Evolutionary conservation across 2,888 invertebrate species (phyloP), one percentile per base, ranked within the genome.

Genomic region (Acanthosoma haemorrhoidale): DNA sequence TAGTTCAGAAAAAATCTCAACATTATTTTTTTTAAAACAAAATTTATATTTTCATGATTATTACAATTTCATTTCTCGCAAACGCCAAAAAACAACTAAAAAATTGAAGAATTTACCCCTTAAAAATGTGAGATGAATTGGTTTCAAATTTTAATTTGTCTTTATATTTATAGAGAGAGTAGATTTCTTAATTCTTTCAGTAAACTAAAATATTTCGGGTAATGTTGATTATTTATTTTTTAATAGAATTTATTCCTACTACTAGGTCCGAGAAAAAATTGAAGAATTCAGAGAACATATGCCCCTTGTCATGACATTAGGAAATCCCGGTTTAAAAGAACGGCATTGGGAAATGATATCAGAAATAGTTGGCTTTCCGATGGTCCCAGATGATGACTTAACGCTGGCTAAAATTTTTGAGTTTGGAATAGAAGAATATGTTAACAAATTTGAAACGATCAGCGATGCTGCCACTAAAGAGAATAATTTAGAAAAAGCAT

Each of bases 391-490:
- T 71, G 82, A 82, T 15, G 87, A 90, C 0, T 83, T 93, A 74
- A 91, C 93, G 0, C 82, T 97, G 34, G 89, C 87, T 68, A 92
- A 92, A 76, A 83, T 88, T 8, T 89, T 93, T 61, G 96, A 96
- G 78, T 92, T 94, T 79, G 92, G 93, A 60, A 82, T 97, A 43
- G 91, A 89, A 43, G 92, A 95, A 72, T 95, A 91, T 78, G 88
- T 94, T 31, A 83, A 90, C 0, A 92, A 91, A 80, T 96, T 97
- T 79, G 96, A 96, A 80, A 80, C 84, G 1, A 95, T 97, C 76
- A 94, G 95, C 4, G 96, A 96, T 79, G 90, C 96, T 0, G 97
- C 97, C 0, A 94, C 95, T 2, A 97, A 96, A 80, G 96, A 97
- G 80, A 95, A 91, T 78, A 93, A 92, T 78, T 83, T 97, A 59